These are phyloP conservation scores for Scaptomyza montana DNA, from an alignment of 1,140 invertebrate genomes.

Conservation along the genomic window DNA sequence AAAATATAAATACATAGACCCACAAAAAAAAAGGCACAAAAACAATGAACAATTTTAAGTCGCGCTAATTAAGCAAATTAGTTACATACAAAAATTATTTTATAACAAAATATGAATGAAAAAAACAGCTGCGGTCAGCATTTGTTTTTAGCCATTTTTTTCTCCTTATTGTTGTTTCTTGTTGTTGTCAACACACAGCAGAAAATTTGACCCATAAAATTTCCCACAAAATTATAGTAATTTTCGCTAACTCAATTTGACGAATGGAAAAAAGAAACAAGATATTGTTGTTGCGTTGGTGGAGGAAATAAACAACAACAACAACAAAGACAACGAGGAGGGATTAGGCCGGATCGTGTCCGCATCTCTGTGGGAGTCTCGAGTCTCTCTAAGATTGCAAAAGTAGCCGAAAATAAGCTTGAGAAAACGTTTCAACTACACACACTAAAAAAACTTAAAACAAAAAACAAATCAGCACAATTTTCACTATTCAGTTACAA, in stretches of 20 bases:
- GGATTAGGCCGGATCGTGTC: slow-evolving; percentile 41
- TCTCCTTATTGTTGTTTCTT: not conserved
- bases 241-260: slow-evolving; percentile 76
- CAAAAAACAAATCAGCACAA: slow-evolving; percentile 54
- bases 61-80: slow-evolving; percentile 78
- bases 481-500: slow-evolving; percentile 72
- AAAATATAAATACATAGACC: not conserved
- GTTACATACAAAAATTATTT: slow-evolving; percentile 42
- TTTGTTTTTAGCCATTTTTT: slow-evolving; percentile 33
- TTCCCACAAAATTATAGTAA: slow-evolving; percentile 81
- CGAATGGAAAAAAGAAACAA: slow-evolving; percentile 33
- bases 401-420: slow-evolving; percentile 71
- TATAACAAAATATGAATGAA: slow-evolving; percentile 19
- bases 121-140: slow-evolving; percentile 64
- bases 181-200: slow-evolving; percentile 58
- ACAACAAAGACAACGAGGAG: not conserved
- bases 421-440: slow-evolving; percentile 25
- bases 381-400: slow-evolving; percentile 62
- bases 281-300: not conserved
- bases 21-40: slow-evolving; percentile 56
- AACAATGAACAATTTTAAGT: slow-evolving; percentile 55
- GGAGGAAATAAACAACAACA: too few species aligned
- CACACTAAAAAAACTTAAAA: not conserved
- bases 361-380: slow-evolving; percentile 53
- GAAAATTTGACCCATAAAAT: slow-evolving; percentile 79